Evolutionary conservation across 2,888 invertebrate species (phyloP).

Genomic region (Dusona sp.): DNA sequence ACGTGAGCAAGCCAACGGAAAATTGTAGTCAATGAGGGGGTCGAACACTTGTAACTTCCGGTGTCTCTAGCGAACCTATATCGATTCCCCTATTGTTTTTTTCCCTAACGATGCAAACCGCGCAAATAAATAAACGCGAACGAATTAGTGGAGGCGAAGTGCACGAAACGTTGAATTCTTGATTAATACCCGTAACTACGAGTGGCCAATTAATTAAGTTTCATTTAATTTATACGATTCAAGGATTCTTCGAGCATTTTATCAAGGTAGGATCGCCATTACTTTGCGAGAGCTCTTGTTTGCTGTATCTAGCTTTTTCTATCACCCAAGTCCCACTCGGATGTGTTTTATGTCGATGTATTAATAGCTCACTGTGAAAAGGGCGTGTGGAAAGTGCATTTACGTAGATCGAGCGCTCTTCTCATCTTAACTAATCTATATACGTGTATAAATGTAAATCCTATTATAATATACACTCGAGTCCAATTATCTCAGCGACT

Average conservation of each 20-base stretch:
- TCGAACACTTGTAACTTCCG: constrained; percentile 65
- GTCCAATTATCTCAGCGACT: constrained; percentile 67
- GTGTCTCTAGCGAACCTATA: constrained; percentile 35
- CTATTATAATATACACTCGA: constrained; percentile 53
- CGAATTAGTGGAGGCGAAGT: neutral
- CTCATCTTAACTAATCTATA: neutral
- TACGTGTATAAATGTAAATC: neutral
- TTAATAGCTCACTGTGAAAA: neutral
- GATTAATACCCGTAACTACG: constrained; percentile 52
- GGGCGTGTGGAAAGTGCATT: neutral
- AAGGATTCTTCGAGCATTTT: constrained; percentile 59
- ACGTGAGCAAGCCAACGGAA: constrained; percentile 48
- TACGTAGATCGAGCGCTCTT: neutral
- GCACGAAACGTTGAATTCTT: constrained; percentile 49
- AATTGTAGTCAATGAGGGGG: constrained; percentile 58
- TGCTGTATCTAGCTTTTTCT: constrained; percentile 43
- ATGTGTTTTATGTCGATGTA: constrained; percentile 18
- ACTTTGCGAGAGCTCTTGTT: constrained; percentile 40
- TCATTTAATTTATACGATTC: constrained; percentile 62
- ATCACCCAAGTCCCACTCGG: constrained; percentile 34
- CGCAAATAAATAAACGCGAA: neutral
- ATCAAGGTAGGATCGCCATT: constrained; percentile 63
- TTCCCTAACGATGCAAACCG: neutral
- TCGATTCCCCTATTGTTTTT: constrained; percentile 15
- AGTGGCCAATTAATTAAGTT: constrained; percentile 62